Conservation (phyloP, 1,140 invertebrate genomes). For the Acyrthosiphon pisum region DNA sequence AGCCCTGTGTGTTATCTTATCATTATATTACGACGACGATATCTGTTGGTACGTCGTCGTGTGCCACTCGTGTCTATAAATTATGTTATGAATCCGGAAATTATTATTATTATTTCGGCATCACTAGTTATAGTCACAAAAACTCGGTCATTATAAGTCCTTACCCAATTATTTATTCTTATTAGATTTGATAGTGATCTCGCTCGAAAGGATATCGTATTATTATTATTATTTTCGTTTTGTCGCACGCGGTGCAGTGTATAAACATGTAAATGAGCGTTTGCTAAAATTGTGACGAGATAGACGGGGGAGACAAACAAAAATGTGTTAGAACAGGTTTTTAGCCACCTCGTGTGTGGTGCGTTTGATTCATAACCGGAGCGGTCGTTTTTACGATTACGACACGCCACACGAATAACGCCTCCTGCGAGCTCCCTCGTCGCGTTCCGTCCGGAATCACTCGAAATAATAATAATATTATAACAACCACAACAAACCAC, state of each 20-base stretch:
- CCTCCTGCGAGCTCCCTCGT: constrained; percentile 17
- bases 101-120: neutral
- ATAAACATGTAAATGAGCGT: constrained; percentile 25
- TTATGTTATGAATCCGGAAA: neutral
- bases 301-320: neutral
- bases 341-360: constrained; percentile 37
- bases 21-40: neutral
- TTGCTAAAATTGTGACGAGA: constrained; percentile 13
- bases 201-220: neutral
- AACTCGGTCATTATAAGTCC: constrained; percentile 21
- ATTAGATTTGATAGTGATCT: neutral
- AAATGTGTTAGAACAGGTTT: constrained; percentile 47
- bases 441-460: constrained; percentile 27
- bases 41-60: neutral
- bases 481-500: constrained; percentile 17
- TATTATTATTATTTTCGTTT: neutral
- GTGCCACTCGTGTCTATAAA: neutral
- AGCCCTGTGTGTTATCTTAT: neutral
- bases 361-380: constrained; percentile 44
- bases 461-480: constrained; percentile 39
- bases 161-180: constrained; percentile 31
- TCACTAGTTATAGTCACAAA: neutral
- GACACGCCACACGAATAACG: neutral
- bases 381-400: constrained; percentile 39
- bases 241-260: neutral